Evolutionary conservation across 2,888 invertebrate species (phyloP), one percentile per base, ranked within the genome.

Genomic region (Netelia melanura): DNA sequence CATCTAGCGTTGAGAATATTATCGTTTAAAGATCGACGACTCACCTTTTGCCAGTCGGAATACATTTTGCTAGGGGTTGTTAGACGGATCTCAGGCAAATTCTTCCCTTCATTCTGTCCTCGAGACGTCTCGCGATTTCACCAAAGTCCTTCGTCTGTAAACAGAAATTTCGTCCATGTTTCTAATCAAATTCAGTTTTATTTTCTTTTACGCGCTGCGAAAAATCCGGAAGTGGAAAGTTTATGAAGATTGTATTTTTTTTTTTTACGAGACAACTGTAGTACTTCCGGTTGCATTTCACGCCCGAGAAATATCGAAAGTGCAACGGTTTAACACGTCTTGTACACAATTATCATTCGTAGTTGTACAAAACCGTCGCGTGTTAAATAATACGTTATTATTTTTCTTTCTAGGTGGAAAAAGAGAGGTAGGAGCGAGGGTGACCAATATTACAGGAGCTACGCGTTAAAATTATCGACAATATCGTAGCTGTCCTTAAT

Each of bases 1-100:
- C 38, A 38, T 38, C 6, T 8, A 5, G 38, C 6, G 38, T 38
- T 38, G 38, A 38, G 6, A 54, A 54, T 30, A 62, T 62, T 30
- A n/a, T 21, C 2, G 17, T 25, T 1, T 2, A 17, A 3, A 30
- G 71, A 67, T 68, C 54, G 17, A 23, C 9, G 62, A 77, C 89
- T 93, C 75, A 93, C 93, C 93, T 91, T 93, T 76, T 92, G 92
- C 93, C 93, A 93, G 87, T 93, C 93, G 88, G 88, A 86, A 89
- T 92, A 90, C 93, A 93, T 93, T 83, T 90, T 90, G 65, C 25
- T 74, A 17, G 6, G 6, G 64, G 54, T 11, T 70, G 82, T 82
- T 83, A 79, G 74, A 74, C 68, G 84, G 72, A 52, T 71, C 62
- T 78, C 82, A 85, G 81, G 71, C 64, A n/a, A 82, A 83, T 82